Conservation (phyloP, 2,888 invertebrate species). For the Palloptera scutellata region DNA sequence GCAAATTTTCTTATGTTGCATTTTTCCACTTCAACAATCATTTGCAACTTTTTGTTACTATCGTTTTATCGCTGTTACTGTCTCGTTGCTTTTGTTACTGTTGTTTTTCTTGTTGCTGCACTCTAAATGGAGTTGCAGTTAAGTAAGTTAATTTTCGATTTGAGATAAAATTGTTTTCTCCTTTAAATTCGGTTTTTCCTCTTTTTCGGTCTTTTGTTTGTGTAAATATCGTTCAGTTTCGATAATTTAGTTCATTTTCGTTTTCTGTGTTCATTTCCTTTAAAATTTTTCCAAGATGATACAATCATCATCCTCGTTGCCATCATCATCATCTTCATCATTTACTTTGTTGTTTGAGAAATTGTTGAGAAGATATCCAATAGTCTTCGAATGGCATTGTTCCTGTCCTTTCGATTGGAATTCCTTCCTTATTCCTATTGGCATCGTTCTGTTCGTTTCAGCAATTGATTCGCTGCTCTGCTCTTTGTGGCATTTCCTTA, state of each 20-base stretch:
- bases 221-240: slow-evolving; percentile 5
- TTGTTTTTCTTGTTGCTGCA: background rate
- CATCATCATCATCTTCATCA: too few species aligned
- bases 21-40: background rate
- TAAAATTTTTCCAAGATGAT: background rate
- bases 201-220: background rate
- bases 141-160: slow-evolving; percentile 31
- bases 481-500: too few species aligned
- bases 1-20: background rate
- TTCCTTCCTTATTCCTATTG: too few species aligned
- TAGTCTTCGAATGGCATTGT: too few species aligned
- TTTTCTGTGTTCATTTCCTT: slow-evolving; percentile 1
- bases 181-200: background rate
- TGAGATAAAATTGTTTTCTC: slow-evolving; percentile 27
- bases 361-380: too few species aligned
- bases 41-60: background rate
- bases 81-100: background rate
- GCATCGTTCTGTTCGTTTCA: too few species aligned
- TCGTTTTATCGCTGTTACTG: background rate
- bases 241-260: slow-evolving; percentile 23
- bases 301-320: too few species aligned
- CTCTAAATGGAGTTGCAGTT: slow-evolving; percentile 1
- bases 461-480: too few species aligned
- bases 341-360: too few species aligned
- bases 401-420: too few species aligned